Base-by-base conservation (phyloP, 2,888 invertebrate species). In the Hydraecia micacea region DNA sequence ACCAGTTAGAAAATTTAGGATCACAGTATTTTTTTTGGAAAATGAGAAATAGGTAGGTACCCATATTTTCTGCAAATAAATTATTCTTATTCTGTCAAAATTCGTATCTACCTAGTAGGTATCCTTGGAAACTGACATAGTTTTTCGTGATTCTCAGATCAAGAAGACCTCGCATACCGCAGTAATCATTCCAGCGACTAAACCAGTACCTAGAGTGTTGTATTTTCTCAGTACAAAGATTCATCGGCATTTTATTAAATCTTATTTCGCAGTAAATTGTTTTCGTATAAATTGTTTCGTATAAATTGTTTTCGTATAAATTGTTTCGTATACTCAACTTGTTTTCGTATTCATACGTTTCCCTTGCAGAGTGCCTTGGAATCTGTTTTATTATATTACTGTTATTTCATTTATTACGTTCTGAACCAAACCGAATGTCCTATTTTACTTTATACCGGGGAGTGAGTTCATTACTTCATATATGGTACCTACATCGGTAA, bases 361-460 rank as follows among this genome's bases (percentile, higher is more conserved):
- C 32, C 25, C n/a, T 28, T 36, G 82, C 49, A 67, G 63, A 68
- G 65, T 77, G 82, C 15, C 68, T 46, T 72, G 58, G 52, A 63
- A 78, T 83, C 63, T 65, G 36, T 68, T 81, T 81, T 73, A 81
- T 81, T 83, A 39, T 39, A 81, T 73, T 81, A 73, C 79, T 78
- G 58, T 65, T 55, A 81, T 83, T 81, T 83, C 32, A 78, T 83
- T 39, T 70, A 60, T 70, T 70, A 70, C n/a, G n/a, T 21, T 39
- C 60, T 60, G 70, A 60, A 60, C 60, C 58, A 21, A 21, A 28
- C n/a, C n/a, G 39, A 21, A 60, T n/a, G n/a, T 13, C 21, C 60
- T 60, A 70, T 60, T 60, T 39, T 70, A 39, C n/a, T 60, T 60
- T n/a, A 39, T 60, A 13, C n/a, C n/a, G 21, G 39, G 39, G n/a